Conservation (phyloP, 2,113 vertebrate genomes). For the Chamaetylas fuelleborni region DNA sequence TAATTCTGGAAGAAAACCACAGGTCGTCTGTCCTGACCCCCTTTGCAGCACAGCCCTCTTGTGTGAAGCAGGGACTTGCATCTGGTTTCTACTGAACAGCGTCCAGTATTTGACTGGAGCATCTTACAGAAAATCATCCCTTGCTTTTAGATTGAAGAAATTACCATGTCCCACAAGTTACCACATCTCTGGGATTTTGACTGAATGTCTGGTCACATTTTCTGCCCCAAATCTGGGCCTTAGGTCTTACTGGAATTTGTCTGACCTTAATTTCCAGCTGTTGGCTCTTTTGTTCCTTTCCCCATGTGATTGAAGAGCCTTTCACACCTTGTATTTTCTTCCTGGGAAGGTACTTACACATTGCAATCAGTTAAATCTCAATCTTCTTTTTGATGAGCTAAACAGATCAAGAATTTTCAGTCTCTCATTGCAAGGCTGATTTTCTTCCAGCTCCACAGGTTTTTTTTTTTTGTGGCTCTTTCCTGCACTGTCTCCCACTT, state of each 20-base stretch:
- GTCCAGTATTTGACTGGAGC: not conserved
- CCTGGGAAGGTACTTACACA: slow-evolving; percentile 33
- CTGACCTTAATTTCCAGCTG: slow-evolving; percentile 58
- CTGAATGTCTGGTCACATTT: slow-evolving; percentile 38
- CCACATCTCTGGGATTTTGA: slow-evolving; percentile 34
- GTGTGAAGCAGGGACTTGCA: not conserved
- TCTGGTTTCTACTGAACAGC: not conserved
- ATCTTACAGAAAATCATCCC: slow-evolving; percentile 34
- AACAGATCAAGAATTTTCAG: slow-evolving; percentile 46
- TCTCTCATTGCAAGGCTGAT: not conserved
- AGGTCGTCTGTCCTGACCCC: not conserved
- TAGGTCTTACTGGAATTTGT: slow-evolving; percentile 10
- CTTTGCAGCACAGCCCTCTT: not conserved
- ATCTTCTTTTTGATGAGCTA: slow-evolving; percentile 52
- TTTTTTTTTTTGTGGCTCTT: not conserved
- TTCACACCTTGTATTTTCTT: slow-evolving; percentile 52
- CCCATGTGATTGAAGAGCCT: slow-evolving; percentile 34
- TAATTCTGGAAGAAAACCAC: slow-evolving; percentile 18
- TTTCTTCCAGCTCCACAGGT: not conserved
- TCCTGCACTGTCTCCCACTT: not conserved
- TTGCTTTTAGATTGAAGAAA: slow-evolving; percentile 15
- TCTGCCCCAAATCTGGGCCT: not conserved
- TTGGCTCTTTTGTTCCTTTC: slow-evolving; percentile 32
- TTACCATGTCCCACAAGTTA: slow-evolving; percentile 9
- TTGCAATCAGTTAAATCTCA: slow-evolving; percentile 51